Base-by-base conservation (phyloP, 2,113 vertebrate genomes). In the Antigone vipio region DNA sequence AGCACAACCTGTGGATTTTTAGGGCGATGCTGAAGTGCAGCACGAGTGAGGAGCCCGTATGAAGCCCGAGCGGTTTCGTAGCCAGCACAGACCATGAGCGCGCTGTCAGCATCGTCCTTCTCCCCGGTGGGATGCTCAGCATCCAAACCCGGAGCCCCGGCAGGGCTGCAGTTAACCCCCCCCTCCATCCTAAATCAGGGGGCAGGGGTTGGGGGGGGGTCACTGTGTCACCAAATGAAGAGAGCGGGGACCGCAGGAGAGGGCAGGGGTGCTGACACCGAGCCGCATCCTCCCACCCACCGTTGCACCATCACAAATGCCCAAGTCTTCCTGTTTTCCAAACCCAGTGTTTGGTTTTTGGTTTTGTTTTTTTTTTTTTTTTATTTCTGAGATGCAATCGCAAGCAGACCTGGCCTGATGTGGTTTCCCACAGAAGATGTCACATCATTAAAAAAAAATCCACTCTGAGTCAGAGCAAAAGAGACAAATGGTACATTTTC, bases 371-470 rank as follows among this genome's bases (percentile, higher is more conserved):
- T 40, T 40, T 40, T 40, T 40, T 42, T 8, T 63, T 21, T 79
- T 34, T 13, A 2, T 15, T 15, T 49, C 32, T 6, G 63, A 53
- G 50, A 13, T 86, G 82, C 82, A 81, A 63, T 47, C 9, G 4
- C 27, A 22, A 58, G 81, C 92, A 68, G 60, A 22, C 42, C 62
- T 20, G 55, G 8, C 68, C 55, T 30, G 49, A 11, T 24, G 8
- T 9, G 50, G 24, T 63, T 88, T 45, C 63, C 64, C 82, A 55
- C 58, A 38, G 35, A 40, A 60, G 58, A 52, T 55, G 38, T 32
- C 56, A 18, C 0, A 0, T 44, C 0, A 0, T 44, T 89, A 29
- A 45, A n/a, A 35, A 58, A 58, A 12, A 60, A 44, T 32, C 1
- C 5, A 9, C 68, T n/a, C 7, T n/a, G 56, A 40, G 62, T 52